Evolutionary conservation across 2,888 invertebrate species (phyloP), one percentile per base, ranked within the genome.

Genomic region (Pseudanteris insignis): DNA sequence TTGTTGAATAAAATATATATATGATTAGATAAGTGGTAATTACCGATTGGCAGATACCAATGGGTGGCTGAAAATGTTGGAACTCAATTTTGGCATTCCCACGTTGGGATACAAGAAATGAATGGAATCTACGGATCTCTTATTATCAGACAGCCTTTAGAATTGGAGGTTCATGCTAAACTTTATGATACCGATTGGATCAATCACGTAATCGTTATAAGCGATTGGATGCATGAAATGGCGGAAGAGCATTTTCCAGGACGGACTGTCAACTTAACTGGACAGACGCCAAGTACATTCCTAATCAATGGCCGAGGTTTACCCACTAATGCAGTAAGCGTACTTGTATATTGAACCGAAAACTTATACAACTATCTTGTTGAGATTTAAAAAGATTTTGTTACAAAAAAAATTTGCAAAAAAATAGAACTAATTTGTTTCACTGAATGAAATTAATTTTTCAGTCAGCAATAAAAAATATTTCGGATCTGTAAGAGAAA

Each of bases 121-220:
- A 86, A 86, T 60, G 87, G 87, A 0, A 73, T 86, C 1, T 84
- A 84, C 60, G 88, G 88, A 0, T 75, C 84, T 0, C 66, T 88
- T 6, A 78, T 87, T 1, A 82, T 88, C 4, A 83, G 86, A 33
- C 82, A 84, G 65, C 81, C 84, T 0, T 67, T 67, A 0, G 13
- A 25, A 7, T 25, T 43, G 14, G 60, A 60, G 0, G 26, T 60
- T 2, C 37, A 60, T 29, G 10, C 3, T 8, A 54, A 71, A 10
- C 65, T 75, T 0, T 84, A 83, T 63, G 82, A 84, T 58, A 65
- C 72, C 9, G 84, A 84, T 69, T 69, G 85, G 14, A 82, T 82
- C 0, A 83, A 84, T 1, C 86, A 83, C 63, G 83, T 84, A 21
- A 79, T 86, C 0, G 64, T 84, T 10, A 71, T 87, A 2, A 79